Conservation (phyloP, 2,797 vertebrate species). For the Hyperoplus lanceolatus region DNA sequence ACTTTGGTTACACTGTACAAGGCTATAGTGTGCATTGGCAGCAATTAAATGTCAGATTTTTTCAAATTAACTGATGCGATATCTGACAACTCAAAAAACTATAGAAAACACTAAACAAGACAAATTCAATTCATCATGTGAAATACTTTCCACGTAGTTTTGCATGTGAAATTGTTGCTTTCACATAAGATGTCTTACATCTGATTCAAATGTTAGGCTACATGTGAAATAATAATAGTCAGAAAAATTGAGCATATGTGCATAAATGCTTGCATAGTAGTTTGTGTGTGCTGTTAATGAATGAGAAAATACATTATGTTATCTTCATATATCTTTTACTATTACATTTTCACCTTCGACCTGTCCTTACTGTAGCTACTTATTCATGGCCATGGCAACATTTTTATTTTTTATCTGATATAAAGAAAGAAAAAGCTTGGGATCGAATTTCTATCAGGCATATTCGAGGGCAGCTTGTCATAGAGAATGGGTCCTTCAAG, state of each 20-base stretch:
- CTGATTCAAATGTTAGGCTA: background rate
- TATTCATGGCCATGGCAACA: background rate
- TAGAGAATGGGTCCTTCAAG: slow-evolving; percentile 53
- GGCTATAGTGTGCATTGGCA: background rate
- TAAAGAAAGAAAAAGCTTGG: background rate
- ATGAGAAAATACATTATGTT: background rate
- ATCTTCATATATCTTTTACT: background rate
- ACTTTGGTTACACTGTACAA: slow-evolving; percentile 34
- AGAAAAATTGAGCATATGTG: background rate
- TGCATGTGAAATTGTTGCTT: background rate
- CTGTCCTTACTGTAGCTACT: fast-evolving
- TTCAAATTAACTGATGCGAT: background rate
- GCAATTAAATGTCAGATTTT: background rate
- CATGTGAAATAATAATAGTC: background rate
- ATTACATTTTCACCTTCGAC: background rate
- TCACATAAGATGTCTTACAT: background rate
- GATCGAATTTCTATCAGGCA: slow-evolving; percentile 74
- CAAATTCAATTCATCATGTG: background rate
- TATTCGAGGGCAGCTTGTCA: slow-evolving; percentile 20
- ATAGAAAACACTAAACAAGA: background rate
- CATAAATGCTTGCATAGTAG: background rate
- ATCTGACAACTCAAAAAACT: background rate
- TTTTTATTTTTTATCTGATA: background rate
- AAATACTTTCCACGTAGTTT: background rate
- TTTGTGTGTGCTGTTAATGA: background rate